Conservation (phyloP, 2,797 vertebrate genomes). For the Coilia nasus region DNA sequence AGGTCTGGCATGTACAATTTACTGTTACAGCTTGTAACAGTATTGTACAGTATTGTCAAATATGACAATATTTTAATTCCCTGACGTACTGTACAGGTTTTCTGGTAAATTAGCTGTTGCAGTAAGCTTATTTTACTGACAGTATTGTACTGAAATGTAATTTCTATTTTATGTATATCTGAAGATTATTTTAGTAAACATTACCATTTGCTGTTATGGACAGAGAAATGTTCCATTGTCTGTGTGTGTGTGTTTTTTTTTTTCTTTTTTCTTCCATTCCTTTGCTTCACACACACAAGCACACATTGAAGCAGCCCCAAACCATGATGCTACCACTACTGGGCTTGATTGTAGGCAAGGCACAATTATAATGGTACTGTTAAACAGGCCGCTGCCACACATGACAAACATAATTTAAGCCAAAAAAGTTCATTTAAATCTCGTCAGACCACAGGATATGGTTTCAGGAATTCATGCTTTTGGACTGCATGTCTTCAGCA, state of each 20-base stretch:
- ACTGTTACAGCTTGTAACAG: neutral
- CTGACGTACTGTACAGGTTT: neutral
- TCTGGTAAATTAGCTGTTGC: neutral
- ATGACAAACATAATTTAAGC: too few species aligned
- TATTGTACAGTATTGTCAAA: too few species aligned
- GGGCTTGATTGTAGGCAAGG: too few species aligned
- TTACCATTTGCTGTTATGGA: neutral
- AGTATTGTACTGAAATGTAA: neutral
- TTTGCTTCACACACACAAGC: too few species aligned
- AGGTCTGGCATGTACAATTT: neutral
- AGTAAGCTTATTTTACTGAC: neutral
- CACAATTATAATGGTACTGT: too few species aligned
- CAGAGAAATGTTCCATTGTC: neutral
- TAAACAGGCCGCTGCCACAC: too few species aligned
- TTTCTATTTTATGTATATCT: neutral
- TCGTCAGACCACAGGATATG: too few species aligned
- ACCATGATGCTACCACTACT: too few species aligned
- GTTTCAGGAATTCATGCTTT: too few species aligned
- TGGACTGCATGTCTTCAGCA: too few species aligned
- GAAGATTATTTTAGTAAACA: conserved; percentile 11
- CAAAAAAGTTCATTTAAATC: too few species aligned
- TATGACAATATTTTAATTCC: neutral
- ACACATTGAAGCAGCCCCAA: too few species aligned
- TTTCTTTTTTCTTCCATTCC: neutral
- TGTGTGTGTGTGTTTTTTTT: neutral